phyloP scores from a whole-genome alignment of 2,888 invertebrate species.

The Polyommatus iphigenia region DNA sequence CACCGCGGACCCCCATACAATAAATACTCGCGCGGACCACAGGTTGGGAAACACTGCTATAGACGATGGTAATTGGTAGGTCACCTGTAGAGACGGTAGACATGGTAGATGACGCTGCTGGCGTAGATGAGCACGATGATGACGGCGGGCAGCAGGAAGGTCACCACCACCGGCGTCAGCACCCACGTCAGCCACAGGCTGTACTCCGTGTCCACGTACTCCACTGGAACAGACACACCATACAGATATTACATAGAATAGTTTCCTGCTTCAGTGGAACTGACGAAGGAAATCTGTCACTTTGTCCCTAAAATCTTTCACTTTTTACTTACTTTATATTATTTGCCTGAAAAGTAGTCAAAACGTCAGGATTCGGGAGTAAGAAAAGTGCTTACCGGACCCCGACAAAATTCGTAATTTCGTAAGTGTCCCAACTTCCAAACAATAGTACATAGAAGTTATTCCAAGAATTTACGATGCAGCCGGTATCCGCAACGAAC shows the following conservation, averaged over 20 bases:
- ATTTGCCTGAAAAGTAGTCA: too few species aligned
- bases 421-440: too few species aligned
- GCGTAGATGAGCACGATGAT: constrained; percentile 90
- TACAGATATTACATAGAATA: neutral
- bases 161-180: constrained; percentile 89
- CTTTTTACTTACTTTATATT: too few species aligned
- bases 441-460: neutral
- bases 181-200: constrained; percentile 92
- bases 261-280: too few species aligned
- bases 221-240: constrained; percentile 74
- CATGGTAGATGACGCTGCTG: constrained; percentile 90
- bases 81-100: constrained; percentile 92
- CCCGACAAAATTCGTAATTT: neutral
- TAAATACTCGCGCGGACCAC: too few species aligned
- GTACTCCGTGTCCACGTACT: constrained; percentile 90
- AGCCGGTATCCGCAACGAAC: neutral
- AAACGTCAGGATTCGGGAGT: neutral
- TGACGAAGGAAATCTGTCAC: too few species aligned
- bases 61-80: neutral
- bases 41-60: too few species aligned
- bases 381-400: neutral
- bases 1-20: too few species aligned
- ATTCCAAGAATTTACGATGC: neutral
- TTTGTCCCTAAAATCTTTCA: too few species aligned
- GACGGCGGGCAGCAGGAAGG: constrained; percentile 90